A percentile compares a stretch with the other conserved stretches of the same genome.
Evolutionary conservation across 2,888 invertebrate genomes (phyloP).

Genomic region (Metellina segmentata): DNA sequence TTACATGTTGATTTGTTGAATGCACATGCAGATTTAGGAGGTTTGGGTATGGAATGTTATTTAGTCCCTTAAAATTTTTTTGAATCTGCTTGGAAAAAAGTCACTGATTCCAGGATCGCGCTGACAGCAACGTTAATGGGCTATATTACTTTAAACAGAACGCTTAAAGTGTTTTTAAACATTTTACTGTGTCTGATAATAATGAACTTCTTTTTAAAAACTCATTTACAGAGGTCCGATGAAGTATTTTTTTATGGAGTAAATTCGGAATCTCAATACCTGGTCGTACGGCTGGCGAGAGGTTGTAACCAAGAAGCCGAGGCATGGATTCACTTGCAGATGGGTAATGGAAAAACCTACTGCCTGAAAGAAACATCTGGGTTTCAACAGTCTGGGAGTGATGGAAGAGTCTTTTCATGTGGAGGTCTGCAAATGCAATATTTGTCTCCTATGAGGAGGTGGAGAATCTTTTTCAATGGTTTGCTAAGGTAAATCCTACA

Average conservation of each 20-base stretch:
- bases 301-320: slow-evolving; percentile 37
- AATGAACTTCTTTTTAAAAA: not conserved
- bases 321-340: slow-evolving; percentile 58
- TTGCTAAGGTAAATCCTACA: slow-evolving; percentile 56
- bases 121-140: too few species aligned
- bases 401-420: slow-evolving; percentile 47
- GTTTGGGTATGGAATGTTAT: too few species aligned
- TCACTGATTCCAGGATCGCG: too few species aligned
- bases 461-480: slow-evolving; percentile 76
- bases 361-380: slow-evolving; percentile 8
- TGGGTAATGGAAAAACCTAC: slow-evolving; percentile 51
- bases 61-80: too few species aligned
- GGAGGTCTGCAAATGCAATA: slow-evolving; percentile 63
- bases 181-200: not conserved
- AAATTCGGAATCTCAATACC: slow-evolving; percentile 54
- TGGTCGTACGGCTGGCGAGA: slow-evolving; percentile 33
- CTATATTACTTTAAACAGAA: not conserved
- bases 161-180: not conserved
- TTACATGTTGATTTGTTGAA: too few species aligned
- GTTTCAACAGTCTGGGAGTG: slow-evolving; percentile 39
- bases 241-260: slow-evolving; percentile 66
- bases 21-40: too few species aligned
- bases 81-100: too few species aligned
- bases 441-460: slow-evolving; percentile 59
- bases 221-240: slow-evolving; percentile 47